Evolutionary conservation across 2,888 invertebrate genomes (phyloP), one percentile per base, ranked within the genome.

Genomic region (Koerneria pararmatus): DNA sequence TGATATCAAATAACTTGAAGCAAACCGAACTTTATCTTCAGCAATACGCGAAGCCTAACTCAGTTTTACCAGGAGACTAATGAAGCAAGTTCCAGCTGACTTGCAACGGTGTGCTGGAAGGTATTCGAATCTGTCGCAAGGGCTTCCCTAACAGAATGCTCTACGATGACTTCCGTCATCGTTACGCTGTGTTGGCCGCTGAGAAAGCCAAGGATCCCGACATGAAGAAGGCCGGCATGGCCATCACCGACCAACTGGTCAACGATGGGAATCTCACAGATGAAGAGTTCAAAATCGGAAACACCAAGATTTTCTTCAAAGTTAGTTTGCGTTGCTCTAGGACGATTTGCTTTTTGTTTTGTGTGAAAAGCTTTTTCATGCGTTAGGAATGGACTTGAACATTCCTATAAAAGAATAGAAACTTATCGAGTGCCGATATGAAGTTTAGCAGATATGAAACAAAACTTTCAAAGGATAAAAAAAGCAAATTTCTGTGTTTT

Each of bases 71-170:
- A n/a, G n/a, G n/a, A n/a, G n/a, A n/a, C n/a, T n/a, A n/a, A n/a
- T n/a, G n/a, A n/a, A n/a, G n/a, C n/a, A n/a, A n/a, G n/a, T 56
- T 64, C 31, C 64, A 98, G 89, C 89, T 98, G 86, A 95, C 95
- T 83, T 98, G 98, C 91, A 98, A 99, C 91, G 98, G 98, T 93
- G 98, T 98, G 88, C 91, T 98, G 89, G 98, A 99, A 91, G 98
- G 98, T 88, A 98, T 98, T 89, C 95, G 98, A 93, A 98, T 98
- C 89, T 98, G 98, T 88, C 92, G 98, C 88, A 87, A 88, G 78
- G 97, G 97, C 86, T 98, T 97, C 92, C 98, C 98, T 89, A 98
- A 98, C 92, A 69, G 98, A 88, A 95, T 97, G 93, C 90, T 93
- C 83, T 98, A 98, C 88, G 92, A 95, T 82, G 98, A 98, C 88